phyloP scores from a whole-genome alignment of 2,797 vertebrate species.

The Sciurus vulgaris region DNA sequence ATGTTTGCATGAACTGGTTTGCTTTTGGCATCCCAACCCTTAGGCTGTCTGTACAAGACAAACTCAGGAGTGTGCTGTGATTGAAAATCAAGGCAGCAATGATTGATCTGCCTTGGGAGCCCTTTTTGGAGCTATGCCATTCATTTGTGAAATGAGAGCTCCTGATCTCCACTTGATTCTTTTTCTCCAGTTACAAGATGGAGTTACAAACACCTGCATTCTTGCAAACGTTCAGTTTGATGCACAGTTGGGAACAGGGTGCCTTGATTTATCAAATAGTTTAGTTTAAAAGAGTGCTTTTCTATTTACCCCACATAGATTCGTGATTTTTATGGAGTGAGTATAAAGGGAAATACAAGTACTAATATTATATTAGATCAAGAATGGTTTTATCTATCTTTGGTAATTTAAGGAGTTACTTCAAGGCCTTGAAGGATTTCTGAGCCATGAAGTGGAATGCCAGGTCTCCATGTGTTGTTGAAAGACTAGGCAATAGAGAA shows the following conservation, averaged over 20 bases:
- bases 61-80: slow-evolving; percentile 1
- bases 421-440: slow-evolving; percentile 51
- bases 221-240: slow-evolving; percentile 43
- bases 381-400: slow-evolving; percentile 30
- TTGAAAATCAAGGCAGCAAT: slow-evolving; percentile 13
- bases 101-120: neutral
- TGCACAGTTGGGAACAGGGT: neutral
- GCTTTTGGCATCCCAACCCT: neutral
- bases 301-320: neutral
- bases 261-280: slow-evolving; percentile 48
- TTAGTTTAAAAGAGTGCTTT: slow-evolving; percentile 29
- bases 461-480: neutral
- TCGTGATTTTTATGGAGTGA: slow-evolving; percentile 63
- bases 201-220: slow-evolving; percentile 19
- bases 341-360: slow-evolving; percentile 59
- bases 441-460: neutral
- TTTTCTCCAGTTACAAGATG: slow-evolving; percentile 45
- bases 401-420: slow-evolving; percentile 44
- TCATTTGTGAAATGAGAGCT: slow-evolving; percentile 38
- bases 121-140: neutral
- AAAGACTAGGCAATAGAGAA: slow-evolving; percentile 35
- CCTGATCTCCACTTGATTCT: slow-evolving; percentile 5
- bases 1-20: neutral
- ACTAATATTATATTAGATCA: neutral
- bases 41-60: slow-evolving; percentile 37